Evolutionary conservation across 2,797 vertebrate species (phyloP).

Genomic region (Channallabes apus): DNA sequence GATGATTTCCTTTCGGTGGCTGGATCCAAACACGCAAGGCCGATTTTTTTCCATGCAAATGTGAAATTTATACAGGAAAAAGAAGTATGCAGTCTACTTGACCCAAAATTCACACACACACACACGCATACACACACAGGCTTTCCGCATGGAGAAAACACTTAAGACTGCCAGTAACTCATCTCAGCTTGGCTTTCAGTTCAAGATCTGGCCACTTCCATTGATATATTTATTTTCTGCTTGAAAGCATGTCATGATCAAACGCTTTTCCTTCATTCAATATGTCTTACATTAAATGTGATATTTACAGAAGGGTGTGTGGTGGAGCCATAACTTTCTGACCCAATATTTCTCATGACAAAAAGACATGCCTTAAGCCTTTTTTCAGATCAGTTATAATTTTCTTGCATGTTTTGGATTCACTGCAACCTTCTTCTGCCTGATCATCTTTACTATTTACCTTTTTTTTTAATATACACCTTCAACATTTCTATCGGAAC

Average conservation of each 20-base stretch:
- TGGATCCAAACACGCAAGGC: slow-evolving; percentile 78
- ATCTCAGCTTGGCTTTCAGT: slow-evolving; percentile 8
- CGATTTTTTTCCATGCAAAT: slow-evolving; percentile 78
- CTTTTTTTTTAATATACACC: no score
- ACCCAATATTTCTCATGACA: slow-evolving; percentile 6
- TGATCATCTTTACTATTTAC: neutral
- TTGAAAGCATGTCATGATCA: slow-evolving; percentile 66
- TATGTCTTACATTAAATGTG: slow-evolving; percentile 7
- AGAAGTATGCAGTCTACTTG: slow-evolving; percentile 43
- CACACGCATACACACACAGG: slow-evolving; percentile 35
- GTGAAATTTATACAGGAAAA: slow-evolving; percentile 78
- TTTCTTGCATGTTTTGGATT: neutral
- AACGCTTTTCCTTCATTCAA: slow-evolving; percentile 11
- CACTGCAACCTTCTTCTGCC: neutral
- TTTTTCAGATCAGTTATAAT: neutral
- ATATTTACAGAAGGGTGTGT: neutral
- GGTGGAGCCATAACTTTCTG: slow-evolving; percentile 10
- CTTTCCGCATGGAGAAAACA: slow-evolving; percentile 73
- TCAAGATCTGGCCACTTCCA: slow-evolving; percentile 64
- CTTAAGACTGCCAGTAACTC: slow-evolving; percentile 2
- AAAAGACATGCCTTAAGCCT: slow-evolving; percentile 11
- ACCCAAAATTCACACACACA: slow-evolving; percentile 10
- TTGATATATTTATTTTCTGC: slow-evolving; percentile 44
- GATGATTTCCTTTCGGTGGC: slow-evolving; percentile 68
- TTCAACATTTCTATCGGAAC: neutral